Evolutionary conservation across 2,797 vertebrate species (phyloP).

Genomic region (Vipera ursinii): DNA sequence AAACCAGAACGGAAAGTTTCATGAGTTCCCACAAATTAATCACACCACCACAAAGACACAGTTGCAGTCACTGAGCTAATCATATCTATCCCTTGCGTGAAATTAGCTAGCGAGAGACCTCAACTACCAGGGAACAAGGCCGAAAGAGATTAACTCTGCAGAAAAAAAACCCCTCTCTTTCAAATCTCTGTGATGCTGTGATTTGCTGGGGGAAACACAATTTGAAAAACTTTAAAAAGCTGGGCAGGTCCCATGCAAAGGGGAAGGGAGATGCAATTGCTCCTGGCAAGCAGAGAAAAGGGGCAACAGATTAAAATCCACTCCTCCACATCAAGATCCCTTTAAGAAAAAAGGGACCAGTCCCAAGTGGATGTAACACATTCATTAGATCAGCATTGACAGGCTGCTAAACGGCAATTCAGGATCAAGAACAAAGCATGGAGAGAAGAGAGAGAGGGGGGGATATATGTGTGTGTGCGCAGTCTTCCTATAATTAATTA

Average conservation of each 20-base stretch:
- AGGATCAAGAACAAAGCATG: constrained; percentile 67
- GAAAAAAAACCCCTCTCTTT: not conserved
- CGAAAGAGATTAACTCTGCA: not conserved
- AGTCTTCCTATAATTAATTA: constrained; percentile 83
- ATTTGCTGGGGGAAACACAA: not conserved
- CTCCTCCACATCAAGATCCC: constrained; percentile 12
- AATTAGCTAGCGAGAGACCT: not conserved
- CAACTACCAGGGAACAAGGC: not conserved
- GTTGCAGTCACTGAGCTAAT: constrained; percentile 10
- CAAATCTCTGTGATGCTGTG: not conserved
- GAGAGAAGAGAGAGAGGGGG: too few species aligned
- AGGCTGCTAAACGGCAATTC: constrained; percentile 74
- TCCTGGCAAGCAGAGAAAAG: not conserved
- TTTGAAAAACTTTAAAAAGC: not conserved
- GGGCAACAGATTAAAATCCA: not conserved
- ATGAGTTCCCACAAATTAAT: constrained; percentile 25
- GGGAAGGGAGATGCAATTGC: constrained; percentile 5
- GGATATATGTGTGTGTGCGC: not conserved
- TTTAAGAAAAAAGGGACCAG: constrained; percentile 53
- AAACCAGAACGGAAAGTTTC: not conserved
- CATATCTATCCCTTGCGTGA: constrained; percentile 12
- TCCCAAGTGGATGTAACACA: constrained; percentile 50
- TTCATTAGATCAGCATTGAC: constrained; percentile 73
- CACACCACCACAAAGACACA: not conserved
- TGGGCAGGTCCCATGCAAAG: not conserved